Percentiles rank a stretch among this genome's conserved stretches.
These are phyloP conservation scores for Pantelozetes paolii DNA, from an alignment of 2,888 invertebrate species.

Conservation along the genomic window DNA sequence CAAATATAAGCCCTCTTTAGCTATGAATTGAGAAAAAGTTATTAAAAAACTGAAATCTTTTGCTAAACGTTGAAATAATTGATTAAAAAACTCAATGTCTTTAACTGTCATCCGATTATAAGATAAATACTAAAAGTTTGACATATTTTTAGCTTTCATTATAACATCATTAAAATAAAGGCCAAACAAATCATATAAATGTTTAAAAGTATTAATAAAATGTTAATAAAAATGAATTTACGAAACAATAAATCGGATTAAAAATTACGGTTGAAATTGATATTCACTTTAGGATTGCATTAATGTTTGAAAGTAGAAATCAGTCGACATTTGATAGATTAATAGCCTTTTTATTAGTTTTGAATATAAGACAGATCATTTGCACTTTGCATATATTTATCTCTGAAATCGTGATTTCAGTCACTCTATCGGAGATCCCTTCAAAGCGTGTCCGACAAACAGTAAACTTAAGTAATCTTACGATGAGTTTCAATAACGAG, in stretches of 20 bases:
- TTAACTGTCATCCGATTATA: neutral
- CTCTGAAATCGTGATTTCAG: slow-evolving; percentile 28
- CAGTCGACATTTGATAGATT: slow-evolving; percentile 33
- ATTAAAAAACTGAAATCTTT: neutral
- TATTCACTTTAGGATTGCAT: neutral
- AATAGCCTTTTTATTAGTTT: slow-evolving; percentile 20
- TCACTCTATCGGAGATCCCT: slow-evolving; percentile 12
- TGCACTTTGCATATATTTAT: slow-evolving; percentile 33
- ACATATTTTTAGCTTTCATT: slow-evolving; percentile 21
- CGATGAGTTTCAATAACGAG: slow-evolving; percentile 20
- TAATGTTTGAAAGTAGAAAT: neutral
- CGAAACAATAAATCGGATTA: slow-evolving; percentile 36
- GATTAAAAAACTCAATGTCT: slow-evolving; percentile 11
- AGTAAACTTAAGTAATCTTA: neutral
- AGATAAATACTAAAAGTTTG: slow-evolving; percentile 30
- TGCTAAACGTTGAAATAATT: slow-evolving; percentile 2
- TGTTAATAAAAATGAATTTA: neutral
- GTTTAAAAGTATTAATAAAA: neutral
- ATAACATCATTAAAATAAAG: slow-evolving; percentile 24
- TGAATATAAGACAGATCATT: slow-evolving; percentile 16
- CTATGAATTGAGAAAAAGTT: neutral
- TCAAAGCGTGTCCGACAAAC: slow-evolving; percentile 32
- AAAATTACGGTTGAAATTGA: neutral
- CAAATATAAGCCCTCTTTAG: neutral
- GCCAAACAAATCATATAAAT: neutral